Base-by-base conservation (phyloP, 1,140 invertebrate species). In the Drosophila suzukii region DNA sequence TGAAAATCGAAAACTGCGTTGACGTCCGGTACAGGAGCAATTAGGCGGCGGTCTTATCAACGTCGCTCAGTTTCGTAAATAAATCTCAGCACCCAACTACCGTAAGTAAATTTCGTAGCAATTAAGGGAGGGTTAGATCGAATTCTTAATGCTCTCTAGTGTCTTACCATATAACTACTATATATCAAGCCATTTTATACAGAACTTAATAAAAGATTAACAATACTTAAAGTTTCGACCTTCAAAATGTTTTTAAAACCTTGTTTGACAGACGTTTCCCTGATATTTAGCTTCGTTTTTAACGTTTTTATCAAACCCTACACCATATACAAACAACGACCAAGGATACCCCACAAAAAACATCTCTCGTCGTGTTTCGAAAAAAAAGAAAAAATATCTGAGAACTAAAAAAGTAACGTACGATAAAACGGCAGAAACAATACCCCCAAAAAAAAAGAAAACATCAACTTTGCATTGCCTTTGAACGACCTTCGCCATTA, bases 401-500 rank as follows among this genome's bases (percentile, higher is more conserved):
- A 55, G 58, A 81, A 58, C 51, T 51, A 7, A 56, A 82, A 73
- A 81, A 77, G 53, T 55, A 77, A 72, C 66, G 57, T 74, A 46
- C 27, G 41, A 46, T 39, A 55, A 56, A 70, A 49, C 24, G 36
- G 3, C 50, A n/a, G 49, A 70, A 50, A 50, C 10, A 34, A 50
- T 34, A 55, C 36, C 5, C 38, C 39, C 15, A 30, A 43, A 38
- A 65, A 38, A 65, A 73, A 74, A 34, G 17, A 75, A 75, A 75
- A 81, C 73, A 83, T 63, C 73, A 67, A 55, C 61, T 84, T 74
- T 76, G 73, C 61, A 76, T 74, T 85, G 74, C 81, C 68, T 85
- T 85, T 78, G 57, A 85, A 85, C 81, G 81, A 85, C 81, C 81
- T 85, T 85, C 81, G 81, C 77, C 81, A 81, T 85, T 85, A 71